Evolutionary conservation across 2,797 vertebrate genomes (phyloP).

Genomic region (Orientallactaga sibirica): DNA sequence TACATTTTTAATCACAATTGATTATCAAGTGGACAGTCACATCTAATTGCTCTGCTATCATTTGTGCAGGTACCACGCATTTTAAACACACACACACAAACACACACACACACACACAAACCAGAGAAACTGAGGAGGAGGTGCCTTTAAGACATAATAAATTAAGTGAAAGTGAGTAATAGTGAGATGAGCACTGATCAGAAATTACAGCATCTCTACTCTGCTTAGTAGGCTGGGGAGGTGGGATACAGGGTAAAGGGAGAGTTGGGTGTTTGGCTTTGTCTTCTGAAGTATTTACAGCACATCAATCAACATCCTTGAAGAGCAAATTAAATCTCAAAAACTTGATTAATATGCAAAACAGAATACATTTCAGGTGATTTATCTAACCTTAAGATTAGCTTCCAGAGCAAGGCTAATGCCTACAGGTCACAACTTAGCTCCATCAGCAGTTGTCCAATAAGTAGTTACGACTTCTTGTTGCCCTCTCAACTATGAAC

Average conservation of each 20-base stretch:
- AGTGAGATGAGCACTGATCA: neutral
- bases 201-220: neutral
- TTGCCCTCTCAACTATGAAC: neutral
- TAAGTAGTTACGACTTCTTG: too few relatives aligned
- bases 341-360: slow-evolving; percentile 17
- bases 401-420: neutral
- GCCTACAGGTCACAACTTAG: neutral
- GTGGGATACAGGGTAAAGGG: neutral
- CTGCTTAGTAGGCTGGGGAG: neutral
- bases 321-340: neutral
- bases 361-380: neutral
- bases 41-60: neutral
- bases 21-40: neutral
- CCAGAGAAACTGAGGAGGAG: neutral
- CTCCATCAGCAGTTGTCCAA: neutral
- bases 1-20: slow-evolving; percentile 25
- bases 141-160: neutral
- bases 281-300: neutral
- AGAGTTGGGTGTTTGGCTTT: neutral
- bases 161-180: neutral
- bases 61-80: neutral
- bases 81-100: neutral
- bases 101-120: neutral
- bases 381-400: neutral
- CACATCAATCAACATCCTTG: neutral